A percentile compares a stretch with the other conserved stretches of the same genome.
phyloP scores from a whole-genome alignment of 2,888 invertebrate species.

The Epinotia bilunana region DNA sequence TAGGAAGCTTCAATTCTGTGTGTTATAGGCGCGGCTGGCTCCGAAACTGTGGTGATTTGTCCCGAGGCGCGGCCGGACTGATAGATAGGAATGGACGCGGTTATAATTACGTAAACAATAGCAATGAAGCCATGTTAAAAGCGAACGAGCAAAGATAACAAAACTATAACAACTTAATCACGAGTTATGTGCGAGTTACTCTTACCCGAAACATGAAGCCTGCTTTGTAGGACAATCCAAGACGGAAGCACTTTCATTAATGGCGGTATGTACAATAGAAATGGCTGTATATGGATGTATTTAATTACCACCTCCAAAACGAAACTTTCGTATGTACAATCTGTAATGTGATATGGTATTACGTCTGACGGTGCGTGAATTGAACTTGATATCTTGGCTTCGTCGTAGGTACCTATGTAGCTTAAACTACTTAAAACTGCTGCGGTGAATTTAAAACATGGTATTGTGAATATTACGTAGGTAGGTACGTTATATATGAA shows the following conservation, averaged over 20 bases:
- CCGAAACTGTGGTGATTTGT: constrained; percentile 35
- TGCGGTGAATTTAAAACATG: not conserved
- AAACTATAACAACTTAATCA: constrained; percentile 42
- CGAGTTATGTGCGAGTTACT: constrained; percentile 9
- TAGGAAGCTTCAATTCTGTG: constrained; percentile 38
- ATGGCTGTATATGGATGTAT: constrained; percentile 25
- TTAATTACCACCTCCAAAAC: constrained; percentile 48
- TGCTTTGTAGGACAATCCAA: constrained; percentile 19
- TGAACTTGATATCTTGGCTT: constrained; percentile 48
- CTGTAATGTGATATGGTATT: constrained; percentile 42
- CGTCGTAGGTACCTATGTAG: constrained; percentile 5
- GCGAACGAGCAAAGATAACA: constrained; percentile 38
- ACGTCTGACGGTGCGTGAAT: constrained; percentile 47
- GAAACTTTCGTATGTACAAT: constrained; percentile 42
- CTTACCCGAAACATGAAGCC: constrained; percentile 44
- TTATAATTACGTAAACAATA: constrained; percentile 35
- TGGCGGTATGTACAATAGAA: constrained; percentile 24
- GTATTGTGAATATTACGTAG: not conserved
- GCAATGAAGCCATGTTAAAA: constrained; percentile 39
- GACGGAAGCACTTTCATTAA: constrained; percentile 32
- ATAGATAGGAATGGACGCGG: constrained; percentile 36
- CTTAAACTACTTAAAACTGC: constrained; percentile 21
- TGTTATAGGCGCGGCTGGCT: constrained; percentile 11
- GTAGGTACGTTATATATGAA: not conserved
- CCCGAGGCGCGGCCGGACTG: constrained; percentile 34